Base-by-base conservation (phyloP, 2,797 vertebrate species). In the Pygocentrus nattereri region DNA sequence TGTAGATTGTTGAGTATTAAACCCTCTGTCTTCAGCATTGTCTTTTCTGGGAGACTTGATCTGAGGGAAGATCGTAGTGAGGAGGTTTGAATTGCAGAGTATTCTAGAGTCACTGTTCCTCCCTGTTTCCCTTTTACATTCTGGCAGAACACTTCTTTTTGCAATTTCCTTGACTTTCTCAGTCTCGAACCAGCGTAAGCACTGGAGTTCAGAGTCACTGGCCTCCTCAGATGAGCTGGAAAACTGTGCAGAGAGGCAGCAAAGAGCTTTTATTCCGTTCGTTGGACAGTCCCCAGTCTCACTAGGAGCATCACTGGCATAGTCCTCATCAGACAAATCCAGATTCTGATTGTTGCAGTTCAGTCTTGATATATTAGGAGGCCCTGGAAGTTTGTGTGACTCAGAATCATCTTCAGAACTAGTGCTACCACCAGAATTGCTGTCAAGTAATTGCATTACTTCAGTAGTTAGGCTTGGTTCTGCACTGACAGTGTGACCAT, bases 231-330 rank as follows among this genome's bases (percentile, higher is more conserved):
- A 82, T 13, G 75, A 84, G 27, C 78, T 90, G 47, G 80, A 67
- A 21, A 44, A 19, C 10, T 38, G 49, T 65, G 54, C 73, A 75
- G 4, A 27, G 8, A 78, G 59, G 30, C 64, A 59, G 6, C 1
- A 84, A 56, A 52, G 47, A 31, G 47, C 23, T 38, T 27, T 61
- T 65, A 49, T 62, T 31, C 16, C 27, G 49, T 6, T 70, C n/a
- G 25, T 47, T 13, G 16, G 70, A 73, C 84, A 84, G 47, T 87
- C 88, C 81, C 90, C 89, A 6, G 69, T 74, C 70, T 85, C 90
- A 58, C 91, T 95, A 27, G 86, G 87, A 21, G 91, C 88, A 64
- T 93, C 85, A 6, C 90, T 92, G 78, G 87, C 89, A 64, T 92
- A 92, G 78, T 93, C 91, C 3, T 67, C 88, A 1, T 92, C 91